These are phyloP conservation scores for Lophotis ruficrista DNA, from an alignment of 2,113 vertebrate species.

Conservation along the genomic window DNA sequence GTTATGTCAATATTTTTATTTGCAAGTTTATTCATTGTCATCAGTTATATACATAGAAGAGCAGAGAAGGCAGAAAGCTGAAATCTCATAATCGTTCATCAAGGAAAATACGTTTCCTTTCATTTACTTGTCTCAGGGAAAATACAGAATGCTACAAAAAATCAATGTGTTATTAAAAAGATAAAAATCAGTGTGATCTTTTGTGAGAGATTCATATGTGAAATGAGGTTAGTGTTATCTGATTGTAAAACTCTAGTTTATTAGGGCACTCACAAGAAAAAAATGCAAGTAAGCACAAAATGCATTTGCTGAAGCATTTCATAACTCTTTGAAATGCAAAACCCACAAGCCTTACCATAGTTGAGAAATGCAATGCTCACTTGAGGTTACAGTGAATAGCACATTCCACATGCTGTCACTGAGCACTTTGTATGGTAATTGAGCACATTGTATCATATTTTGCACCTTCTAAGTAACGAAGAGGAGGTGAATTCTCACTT, in stretches of 20 bases:
- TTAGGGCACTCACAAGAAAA: background rate
- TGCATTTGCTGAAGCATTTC: background rate
- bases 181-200: background rate
- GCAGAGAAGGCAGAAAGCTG: background rate
- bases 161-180: background rate
- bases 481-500: background rate
- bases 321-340: background rate
- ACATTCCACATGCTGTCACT: rapidly evolving
- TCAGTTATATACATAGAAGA: background rate
- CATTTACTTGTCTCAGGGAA: background rate
- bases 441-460: background rate
- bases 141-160: background rate
- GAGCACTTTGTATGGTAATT: background rate
- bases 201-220: background rate
- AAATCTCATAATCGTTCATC: background rate
- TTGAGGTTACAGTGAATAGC: background rate
- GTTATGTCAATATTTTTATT: conserved; percentile 10
- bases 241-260: background rate
- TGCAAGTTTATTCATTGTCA: background rate
- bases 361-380: background rate
- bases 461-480: background rate
- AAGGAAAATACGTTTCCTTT: background rate
- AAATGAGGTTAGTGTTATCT: background rate
- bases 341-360: background rate
- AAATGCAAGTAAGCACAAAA: background rate